Percentiles rank a stretch among this genome's conserved stretches.
Evolutionary conservation across 2,113 vertebrate species (phyloP).

Genomic region (Tenebrosternarchus preto): DNA sequence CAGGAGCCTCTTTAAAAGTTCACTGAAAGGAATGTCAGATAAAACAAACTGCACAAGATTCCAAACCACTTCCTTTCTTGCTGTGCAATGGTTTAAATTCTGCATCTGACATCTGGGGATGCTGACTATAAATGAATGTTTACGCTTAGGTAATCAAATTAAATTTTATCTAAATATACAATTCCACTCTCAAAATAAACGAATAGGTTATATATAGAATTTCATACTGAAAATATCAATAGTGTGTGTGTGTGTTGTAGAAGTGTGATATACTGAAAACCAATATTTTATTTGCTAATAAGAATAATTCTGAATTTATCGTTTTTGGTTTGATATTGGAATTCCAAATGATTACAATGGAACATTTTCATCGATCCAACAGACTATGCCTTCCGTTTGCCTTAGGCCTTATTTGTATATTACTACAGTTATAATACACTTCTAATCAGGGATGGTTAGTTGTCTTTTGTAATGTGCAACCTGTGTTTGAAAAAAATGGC

Average conservation of each 20-base stretch:
- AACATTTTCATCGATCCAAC: too few species aligned
- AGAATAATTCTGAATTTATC: too few species aligned
- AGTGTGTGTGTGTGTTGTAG: too few species aligned
- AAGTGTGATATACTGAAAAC: too few species aligned
- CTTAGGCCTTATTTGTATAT: too few species aligned
- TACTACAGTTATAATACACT: too few species aligned
- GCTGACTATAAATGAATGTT: not conserved
- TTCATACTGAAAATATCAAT: not conserved
- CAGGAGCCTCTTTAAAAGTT: not conserved
- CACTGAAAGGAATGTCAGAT: not conserved
- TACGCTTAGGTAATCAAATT: not conserved
- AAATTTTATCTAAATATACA: not conserved
- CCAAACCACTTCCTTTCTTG: slow-evolving; percentile 18
- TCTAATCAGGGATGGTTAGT: too few species aligned
- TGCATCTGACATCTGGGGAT: not conserved
- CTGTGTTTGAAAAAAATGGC: too few species aligned
- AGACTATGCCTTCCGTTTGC: too few species aligned
- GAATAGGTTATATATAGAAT: not conserved
- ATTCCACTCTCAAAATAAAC: not conserved
- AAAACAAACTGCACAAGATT: not conserved
- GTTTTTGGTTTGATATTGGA: not conserved
- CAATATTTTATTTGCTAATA: too few species aligned
- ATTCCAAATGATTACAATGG: too few species aligned
- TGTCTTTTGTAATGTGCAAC: too few species aligned
- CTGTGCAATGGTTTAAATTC: not conserved